Percentiles rank a stretch among this genome's conserved stretches.
These are phyloP conservation scores for Syngnathus rostellatus DNA, from an alignment of 2,797 vertebrate species.

Conservation along the genomic window DNA sequence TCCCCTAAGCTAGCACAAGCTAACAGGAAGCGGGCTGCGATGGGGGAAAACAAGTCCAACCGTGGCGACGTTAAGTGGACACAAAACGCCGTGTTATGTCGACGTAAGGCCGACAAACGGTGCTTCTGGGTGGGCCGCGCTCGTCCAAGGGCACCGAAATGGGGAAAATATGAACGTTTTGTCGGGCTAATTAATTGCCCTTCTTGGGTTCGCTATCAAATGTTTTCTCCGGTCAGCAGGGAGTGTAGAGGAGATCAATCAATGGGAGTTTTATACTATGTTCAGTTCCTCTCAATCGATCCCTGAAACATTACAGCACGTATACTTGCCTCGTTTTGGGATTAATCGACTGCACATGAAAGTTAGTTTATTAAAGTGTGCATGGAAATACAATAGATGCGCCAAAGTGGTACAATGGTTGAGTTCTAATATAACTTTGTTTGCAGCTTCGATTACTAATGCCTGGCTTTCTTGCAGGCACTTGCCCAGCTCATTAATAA, in stretches of 20 bases:
- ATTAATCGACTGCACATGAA: rapidly evolving
- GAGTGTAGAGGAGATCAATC: conserved; percentile 68
- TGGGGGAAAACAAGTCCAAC: conserved; percentile 61
- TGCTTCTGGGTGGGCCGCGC: neutral
- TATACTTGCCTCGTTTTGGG: neutral
- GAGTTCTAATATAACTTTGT: neutral
- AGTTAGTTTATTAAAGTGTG: rapidly evolving
- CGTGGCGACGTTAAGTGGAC: conserved; percentile 49
- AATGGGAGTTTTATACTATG: conserved; percentile 61
- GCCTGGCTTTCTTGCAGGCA: conserved; percentile 41
- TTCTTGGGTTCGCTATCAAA: conserved; percentile 50
- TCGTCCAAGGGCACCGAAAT: conserved; percentile 14
- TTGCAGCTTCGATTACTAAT: conserved; percentile 36
- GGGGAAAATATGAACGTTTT: conserved; percentile 23
- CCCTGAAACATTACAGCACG: conserved; percentile 20
- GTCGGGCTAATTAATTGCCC: conserved; percentile 58
- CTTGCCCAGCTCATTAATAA: conserved; percentile 63
- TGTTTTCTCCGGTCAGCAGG: conserved; percentile 65
- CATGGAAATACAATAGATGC: rapidly evolving
- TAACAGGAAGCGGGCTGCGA: conserved; percentile 63
- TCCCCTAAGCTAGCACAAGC: conserved; percentile 40
- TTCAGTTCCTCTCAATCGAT: conserved; percentile 45
- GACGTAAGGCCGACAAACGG: neutral
- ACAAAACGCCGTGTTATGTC: conserved; percentile 30
- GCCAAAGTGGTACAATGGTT: rapidly evolving